These are phyloP conservation scores for Pollenia amentaria DNA, from an alignment of 2,888 invertebrate genomes.

Conservation along the genomic window DNA sequence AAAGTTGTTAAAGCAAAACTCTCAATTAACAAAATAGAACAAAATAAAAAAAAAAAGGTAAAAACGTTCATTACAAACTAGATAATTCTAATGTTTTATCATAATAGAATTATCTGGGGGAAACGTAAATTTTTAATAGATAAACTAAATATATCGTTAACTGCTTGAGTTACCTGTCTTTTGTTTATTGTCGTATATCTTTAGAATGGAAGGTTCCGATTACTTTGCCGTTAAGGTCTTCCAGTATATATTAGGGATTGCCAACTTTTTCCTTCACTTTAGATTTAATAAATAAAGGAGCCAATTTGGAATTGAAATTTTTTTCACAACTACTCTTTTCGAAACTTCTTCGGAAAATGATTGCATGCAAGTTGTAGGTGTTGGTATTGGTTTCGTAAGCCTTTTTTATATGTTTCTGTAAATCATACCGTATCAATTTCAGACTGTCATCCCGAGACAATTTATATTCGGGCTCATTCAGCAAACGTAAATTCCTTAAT, in stretches of 20 bases:
- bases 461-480: background rate
- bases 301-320: conserved; percentile 6
- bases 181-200: background rate
- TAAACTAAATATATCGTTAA: no score
- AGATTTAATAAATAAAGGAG: conserved; percentile 2
- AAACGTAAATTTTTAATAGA: no score
- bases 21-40: no score
- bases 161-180: no score
- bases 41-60: no score
- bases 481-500: background rate
- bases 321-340: background rate
- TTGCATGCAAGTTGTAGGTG: background rate
- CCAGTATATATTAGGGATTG: conserved; percentile 1
- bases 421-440: background rate
- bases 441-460: background rate
- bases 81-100: no score
- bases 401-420: background rate
- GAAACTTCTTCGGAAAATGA: background rate
- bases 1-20: no score
- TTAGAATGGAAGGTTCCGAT: conserved; percentile 17
- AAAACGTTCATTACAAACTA: no score
- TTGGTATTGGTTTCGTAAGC: background rate
- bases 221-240: conserved; percentile 14
- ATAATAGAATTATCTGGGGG: no score
- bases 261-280: background rate